Base-by-base conservation (phyloP, 2,888 invertebrate species). In the Conus canariensis region DNA sequence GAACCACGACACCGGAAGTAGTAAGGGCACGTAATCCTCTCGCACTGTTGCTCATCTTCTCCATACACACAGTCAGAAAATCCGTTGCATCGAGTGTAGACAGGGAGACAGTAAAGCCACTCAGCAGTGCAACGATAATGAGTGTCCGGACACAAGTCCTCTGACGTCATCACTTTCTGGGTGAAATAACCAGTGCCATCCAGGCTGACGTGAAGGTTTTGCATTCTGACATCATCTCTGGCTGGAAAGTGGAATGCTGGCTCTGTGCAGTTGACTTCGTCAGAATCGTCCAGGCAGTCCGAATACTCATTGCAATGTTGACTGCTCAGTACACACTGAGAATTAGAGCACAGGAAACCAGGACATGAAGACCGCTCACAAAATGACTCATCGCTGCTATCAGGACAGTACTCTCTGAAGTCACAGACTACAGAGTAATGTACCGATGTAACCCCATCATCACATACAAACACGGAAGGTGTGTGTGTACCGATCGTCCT, bases 251-350 rank as follows among this genome's bases (percentile, higher is more conserved):
- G 30, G 45, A 30, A 80, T 64, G 64, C 45, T 16, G 16, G 14
- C 16, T 64, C 16, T 64, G 12, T 64, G 64, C 80, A 80, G 12
- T 14, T 12, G 16, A 16, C 19, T 85, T 85, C 83, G n/a, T 85
- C 83, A n/a, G 83, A 85, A n/a, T 85, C 45, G n/a, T 85, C 83
- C 59, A 85, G 7, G 59, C 83, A 85, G 59, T 85, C 83, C 16
- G 58, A 58, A n/a, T 45, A n/a, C n/a, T 59, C 58, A 85, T 85
- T 85, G n/a, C 83, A 85, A 10, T 22, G 83, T 59, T 85, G 58
- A 45, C 59, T 59, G 83, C 22, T 22, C n/a, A 12, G 6, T 4
- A 85, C 6, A n/a, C 83, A 85, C n/a, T 85, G 83, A 59, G 22
- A 58, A 59, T 85, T 85, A 12, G 19, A 5, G 59, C 83, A 85